These are phyloP conservation scores for Pollimyrus isidori DNA, from an alignment of 2,113 vertebrate genomes.

Conservation along the genomic window DNA sequence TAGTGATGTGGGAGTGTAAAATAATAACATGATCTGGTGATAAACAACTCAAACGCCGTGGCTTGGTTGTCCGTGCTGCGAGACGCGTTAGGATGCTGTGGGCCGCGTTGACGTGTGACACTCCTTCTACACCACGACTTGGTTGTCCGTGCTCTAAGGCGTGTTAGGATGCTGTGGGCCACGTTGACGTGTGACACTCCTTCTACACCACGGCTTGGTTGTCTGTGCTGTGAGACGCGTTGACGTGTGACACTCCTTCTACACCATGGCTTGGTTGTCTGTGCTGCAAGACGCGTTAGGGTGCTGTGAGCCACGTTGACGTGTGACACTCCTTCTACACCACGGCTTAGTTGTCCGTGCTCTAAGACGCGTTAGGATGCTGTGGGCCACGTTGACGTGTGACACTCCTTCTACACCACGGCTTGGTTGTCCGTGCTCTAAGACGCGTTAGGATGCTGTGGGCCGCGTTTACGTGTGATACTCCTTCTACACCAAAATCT, in stretches of 20 bases:
- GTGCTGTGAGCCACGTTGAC: neutral
- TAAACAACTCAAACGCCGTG: neutral
- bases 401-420: neutral
- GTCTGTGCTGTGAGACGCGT: neutral
- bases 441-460: neutral
- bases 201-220: neutral
- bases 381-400: neutral
- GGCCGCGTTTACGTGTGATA: neutral
- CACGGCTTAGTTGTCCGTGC: neutral
- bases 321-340: neutral
- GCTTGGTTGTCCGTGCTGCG: neutral
- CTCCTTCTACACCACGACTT: neutral
- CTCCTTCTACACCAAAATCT: neutral
- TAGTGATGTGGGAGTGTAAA: neutral
- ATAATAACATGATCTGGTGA: neutral
- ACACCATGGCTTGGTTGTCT: neutral
- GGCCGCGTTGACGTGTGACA: neutral
- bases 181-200: neutral
- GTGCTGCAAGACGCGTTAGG: neutral
- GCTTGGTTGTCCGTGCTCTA: neutral
- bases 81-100: neutral
- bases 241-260: neutral
- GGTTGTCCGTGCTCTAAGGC: neutral
- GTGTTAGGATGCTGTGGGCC: neutral
- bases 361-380: neutral